These are phyloP conservation scores for Lytechinus pictus DNA, from an alignment of 35 echinoderm and acorn worm species.

Conservation along the genomic window DNA sequence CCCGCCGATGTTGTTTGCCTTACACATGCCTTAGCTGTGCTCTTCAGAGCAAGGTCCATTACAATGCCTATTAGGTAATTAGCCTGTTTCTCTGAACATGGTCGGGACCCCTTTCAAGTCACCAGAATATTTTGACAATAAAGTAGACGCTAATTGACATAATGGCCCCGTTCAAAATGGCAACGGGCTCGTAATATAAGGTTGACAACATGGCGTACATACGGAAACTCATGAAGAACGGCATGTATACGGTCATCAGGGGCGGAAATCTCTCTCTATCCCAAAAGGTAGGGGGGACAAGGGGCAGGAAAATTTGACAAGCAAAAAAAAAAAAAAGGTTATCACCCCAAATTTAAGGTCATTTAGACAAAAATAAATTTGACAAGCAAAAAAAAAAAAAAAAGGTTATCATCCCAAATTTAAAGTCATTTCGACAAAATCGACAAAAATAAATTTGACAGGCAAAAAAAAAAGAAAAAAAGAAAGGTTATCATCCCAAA, in stretches of 20 bases:
- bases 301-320: too few relatives aligned
- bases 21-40: neutral
- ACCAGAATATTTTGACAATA: neutral
- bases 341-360: too few relatives aligned
- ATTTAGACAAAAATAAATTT: too few relatives aligned
- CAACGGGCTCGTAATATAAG: neutral
- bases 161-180: neutral
- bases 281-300: too few relatives aligned
- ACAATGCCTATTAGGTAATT: slow-evolving; percentile 24
- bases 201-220: neutral
- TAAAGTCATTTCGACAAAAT: too few relatives aligned
- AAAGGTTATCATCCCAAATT: too few relatives aligned
- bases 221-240: neutral
- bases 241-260: neutral
- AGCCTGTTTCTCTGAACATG: neutral
- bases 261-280: too few relatives aligned
- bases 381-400: too few relatives aligned
- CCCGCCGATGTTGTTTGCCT: neutral
- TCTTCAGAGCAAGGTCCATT: neutral
- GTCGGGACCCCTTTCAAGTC: neutral
- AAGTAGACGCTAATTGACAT: slow-evolving; percentile 25
- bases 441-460: too few relatives aligned
- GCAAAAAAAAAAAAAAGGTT: too few relatives aligned
- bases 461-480: too few relatives aligned
- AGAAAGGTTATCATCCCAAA: too few relatives aligned